Evolutionary conservation across 2,797 vertebrate genomes (phyloP), one percentile per base, ranked within the genome.

Genomic region (Glyptemys insculpta): DNA sequence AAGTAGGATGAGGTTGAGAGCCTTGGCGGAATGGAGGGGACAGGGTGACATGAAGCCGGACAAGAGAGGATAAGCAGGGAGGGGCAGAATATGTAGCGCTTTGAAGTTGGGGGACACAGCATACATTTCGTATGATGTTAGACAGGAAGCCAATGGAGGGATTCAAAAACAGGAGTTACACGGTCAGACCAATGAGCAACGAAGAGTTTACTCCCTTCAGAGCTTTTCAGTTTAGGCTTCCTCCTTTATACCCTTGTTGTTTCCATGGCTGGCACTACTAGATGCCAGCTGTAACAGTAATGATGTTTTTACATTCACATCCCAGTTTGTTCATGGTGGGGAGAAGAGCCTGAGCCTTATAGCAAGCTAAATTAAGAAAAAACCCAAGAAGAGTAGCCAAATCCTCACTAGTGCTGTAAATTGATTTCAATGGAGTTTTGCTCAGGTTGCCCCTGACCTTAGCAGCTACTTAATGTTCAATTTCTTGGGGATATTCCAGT

Each of bases 111-210:
- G 62, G 4, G n/a, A 59, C 65, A 31, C 62, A 57, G 12, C 85
- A 14, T 76, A 29, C 15, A 76, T 14, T 12, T 1, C 0, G 12
- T 74, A 85, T 50, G 44, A 27, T 34, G 47, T 31, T 4, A 15
- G 47, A 81, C 16, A 37, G 86, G 86, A 92, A 41, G 31, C 14
- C 31, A 62, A 10, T 19, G 18, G 62, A 19, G 62, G n/a, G 56
- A 41, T 47, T 91, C 23, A 83, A 88, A 83, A 81, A 81, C 52
- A 86, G 25, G 19, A 80, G 86, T 57, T 83, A 27, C n/a, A 0
- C 0, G 37, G n/a, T 18, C 52, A 37, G 9, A 76, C 18, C 0
- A 1, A 62, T 52, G 34, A 84, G 52, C 8, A 16, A 76, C 37
- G 57, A 59, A 21, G 41, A 15, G 25, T 6, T 57, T 12, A 6